Evolutionary conservation across 1,140 invertebrate genomes (phyloP), one percentile per base, ranked within the genome.

Genomic region (Lepidurus apus): DNA sequence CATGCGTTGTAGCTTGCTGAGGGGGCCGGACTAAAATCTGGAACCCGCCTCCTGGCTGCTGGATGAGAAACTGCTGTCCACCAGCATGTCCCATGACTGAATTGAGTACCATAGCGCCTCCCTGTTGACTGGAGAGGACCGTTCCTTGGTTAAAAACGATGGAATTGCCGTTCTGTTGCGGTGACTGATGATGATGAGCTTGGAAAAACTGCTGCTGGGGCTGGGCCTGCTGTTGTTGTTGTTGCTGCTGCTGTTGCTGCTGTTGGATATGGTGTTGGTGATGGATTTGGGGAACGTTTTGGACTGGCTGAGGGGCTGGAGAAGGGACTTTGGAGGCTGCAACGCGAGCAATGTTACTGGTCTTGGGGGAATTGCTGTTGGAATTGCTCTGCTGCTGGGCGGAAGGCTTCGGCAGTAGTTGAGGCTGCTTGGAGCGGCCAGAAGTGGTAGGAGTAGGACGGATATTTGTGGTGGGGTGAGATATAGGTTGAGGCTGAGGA

Each of bases 1-100:
- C 74, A 47, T 43, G 78, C n/a, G 78, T 75, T 26, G 26, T 77
- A 42, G 8, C 44, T 76, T 76, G 78, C 43, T 82, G 79, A 73
- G 83, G 84, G 17, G 84, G 85, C 74, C 85, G 80, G 26, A 86
- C 77, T 42, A 86, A 82, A 42, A 87, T 81, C 76, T 86, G 85
- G 11, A 86, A 80, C 42, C 79, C 75, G 21, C 83, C 82, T 75
- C 84, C 82, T 11, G 83, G 84, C 75, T 85, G 84, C 78, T 86
- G 85, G 34, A 84, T 81, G 45, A 87, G 80, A 47, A 87, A 80
- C n/a, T 84, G 84, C 21, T 82, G 83, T 77, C 81, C 78, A 80
- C 74, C 78, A 5, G 78, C 75, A 10, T 74, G 84, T 73, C 79
- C 82, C 79, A 78, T 82, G 44, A 82, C 79, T 65, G 80, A 80